phyloP scores from a whole-genome alignment of 2,888 invertebrate species.

The Dorcus parallelipipedus region DNA sequence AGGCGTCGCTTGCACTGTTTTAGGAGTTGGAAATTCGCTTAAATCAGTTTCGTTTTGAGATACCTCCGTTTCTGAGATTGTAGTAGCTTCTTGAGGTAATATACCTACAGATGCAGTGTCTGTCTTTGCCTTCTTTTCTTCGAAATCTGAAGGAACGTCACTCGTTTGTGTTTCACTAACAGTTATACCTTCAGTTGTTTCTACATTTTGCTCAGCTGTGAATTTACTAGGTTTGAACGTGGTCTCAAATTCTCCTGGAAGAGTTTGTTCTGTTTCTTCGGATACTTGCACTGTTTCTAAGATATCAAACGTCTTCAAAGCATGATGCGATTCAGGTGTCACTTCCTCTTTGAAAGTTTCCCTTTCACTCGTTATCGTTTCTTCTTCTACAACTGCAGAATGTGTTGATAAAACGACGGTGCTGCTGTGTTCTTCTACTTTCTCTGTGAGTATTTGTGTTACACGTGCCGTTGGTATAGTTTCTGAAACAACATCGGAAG shows the following conservation, averaged over 20 bases:
- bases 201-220: conserved; percentile 47
- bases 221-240: conserved; percentile 45
- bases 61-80: conserved; percentile 59
- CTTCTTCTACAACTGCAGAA: conserved; percentile 43
- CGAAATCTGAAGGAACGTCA: conserved; percentile 50
- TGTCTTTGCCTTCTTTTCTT: conserved; percentile 42
- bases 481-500: conserved; percentile 51
- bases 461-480: conserved; percentile 49
- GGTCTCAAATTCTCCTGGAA: conserved; percentile 49
- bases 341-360: conserved; percentile 20
- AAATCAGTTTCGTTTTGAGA: conserved; percentile 61
- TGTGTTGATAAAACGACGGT: conserved; percentile 47
- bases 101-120: conserved; percentile 58
- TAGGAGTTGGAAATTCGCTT: conserved; percentile 49
- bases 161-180: conserved; percentile 48
- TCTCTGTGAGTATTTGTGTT: conserved; percentile 27
- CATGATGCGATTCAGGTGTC: conserved; percentile 22
- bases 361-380: conserved; percentile 22
- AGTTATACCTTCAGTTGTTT: conserved; percentile 50
- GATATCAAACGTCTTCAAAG: conserved; percentile 37
- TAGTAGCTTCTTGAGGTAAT: conserved; percentile 63
- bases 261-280: conserved; percentile 53
- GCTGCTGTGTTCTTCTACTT: conserved; percentile 37
- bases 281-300: conserved; percentile 41
- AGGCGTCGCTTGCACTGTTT: conserved; percentile 55